Conservation (phyloP, 64 coral and sea anemone genomes). For the Dendrophyllia cribrosa region DNA sequence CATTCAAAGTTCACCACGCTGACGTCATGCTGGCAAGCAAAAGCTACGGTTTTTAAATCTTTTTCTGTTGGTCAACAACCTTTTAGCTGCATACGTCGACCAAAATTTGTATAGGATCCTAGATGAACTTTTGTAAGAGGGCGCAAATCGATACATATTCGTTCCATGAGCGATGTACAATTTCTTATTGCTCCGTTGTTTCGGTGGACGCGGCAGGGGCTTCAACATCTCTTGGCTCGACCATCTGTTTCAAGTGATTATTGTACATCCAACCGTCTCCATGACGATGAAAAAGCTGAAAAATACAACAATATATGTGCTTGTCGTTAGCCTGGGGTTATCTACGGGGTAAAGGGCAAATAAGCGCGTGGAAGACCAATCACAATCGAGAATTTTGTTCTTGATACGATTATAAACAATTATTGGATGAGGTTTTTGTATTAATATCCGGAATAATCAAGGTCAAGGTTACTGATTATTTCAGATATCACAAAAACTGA, state of each 20-base stretch:
- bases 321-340: background rate
- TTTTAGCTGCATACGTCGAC: too few relatives aligned
- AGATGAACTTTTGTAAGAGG: background rate
- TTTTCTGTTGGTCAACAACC: too few relatives aligned
- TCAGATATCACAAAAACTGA: background rate
- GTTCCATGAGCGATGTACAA: too few relatives aligned
- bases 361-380: too few relatives aligned
- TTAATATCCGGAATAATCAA: too few relatives aligned
- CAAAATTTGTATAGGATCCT: too few relatives aligned
- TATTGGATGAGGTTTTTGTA: too few relatives aligned
- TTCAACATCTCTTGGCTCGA: slow-evolving; percentile 8
- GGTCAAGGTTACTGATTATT: background rate
- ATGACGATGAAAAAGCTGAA: slow-evolving; percentile 93
- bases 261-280: slow-evolving; percentile 83
- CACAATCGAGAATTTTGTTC: too few relatives aligned
- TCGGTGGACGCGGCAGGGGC: background rate
- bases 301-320: background rate
- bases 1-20: too few relatives aligned
- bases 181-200: background rate
- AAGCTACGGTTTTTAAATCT: too few relatives aligned
- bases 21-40: too few relatives aligned
- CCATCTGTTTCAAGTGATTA: slow-evolving; percentile 62
- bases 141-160: background rate
- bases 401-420: too few relatives aligned
- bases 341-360: background rate